Percentiles rank a stretch among this genome's conserved stretches.
Conservation (phyloP, 2,888 invertebrate genomes). For the Taenaris catops region DNA sequence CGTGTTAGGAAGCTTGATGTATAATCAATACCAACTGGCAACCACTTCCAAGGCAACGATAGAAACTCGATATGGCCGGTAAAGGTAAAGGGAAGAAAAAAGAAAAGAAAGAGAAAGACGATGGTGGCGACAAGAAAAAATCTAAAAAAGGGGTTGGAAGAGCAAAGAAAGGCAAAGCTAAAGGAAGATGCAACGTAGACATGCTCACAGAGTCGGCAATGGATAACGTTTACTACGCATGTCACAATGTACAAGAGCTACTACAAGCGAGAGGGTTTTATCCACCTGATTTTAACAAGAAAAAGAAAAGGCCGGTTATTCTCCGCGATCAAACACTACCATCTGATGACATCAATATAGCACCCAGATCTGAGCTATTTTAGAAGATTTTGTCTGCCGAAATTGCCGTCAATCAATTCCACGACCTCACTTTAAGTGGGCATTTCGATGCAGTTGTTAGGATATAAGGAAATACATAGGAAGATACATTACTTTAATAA, state of each 20-base stretch:
- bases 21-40: constrained; percentile 27
- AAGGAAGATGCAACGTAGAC: constrained; percentile 87
- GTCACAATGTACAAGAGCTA: constrained; percentile 95
- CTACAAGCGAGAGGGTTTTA: constrained; percentile 92
- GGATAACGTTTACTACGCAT: constrained; percentile 96
- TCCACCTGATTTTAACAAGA: constrained; percentile 93
- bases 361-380: no score
- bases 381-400: no score
- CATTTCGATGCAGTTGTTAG: no score
- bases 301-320: constrained; percentile 93
- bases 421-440: no score
- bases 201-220: constrained; percentile 94
- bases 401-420: no score
- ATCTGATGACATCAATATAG: no score
- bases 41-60: constrained; percentile 14
- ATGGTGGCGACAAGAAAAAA: constrained; percentile 65
- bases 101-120: constrained; percentile 74
- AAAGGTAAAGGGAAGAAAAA: constrained; percentile 69
- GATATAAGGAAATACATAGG: no score
- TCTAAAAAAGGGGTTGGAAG: constrained; percentile 66
- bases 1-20: no score
- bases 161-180: constrained; percentile 77
- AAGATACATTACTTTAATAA: no score
- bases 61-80: constrained; percentile 41
- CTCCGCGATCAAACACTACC: no score